phyloP scores from a whole-genome alignment of 2,888 invertebrate genomes.

The Cantharis flavilabris region DNA sequence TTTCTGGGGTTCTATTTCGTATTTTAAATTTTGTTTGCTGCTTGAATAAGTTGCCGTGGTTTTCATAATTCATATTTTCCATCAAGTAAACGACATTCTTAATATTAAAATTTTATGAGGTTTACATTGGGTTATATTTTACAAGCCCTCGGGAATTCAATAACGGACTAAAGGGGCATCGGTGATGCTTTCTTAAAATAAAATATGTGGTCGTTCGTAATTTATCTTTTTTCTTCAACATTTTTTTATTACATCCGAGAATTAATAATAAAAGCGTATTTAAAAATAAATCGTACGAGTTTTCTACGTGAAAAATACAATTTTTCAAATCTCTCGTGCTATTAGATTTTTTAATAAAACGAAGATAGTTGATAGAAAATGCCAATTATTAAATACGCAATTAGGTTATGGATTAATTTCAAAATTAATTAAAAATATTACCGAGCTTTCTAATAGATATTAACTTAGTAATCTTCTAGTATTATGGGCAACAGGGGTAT shows the following conservation, averaged over 20 bases:
- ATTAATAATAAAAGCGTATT: background rate
- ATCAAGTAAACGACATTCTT: conserved; percentile 42
- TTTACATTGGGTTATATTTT: conserved; percentile 41
- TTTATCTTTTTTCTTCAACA: background rate
- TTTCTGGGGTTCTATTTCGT: background rate
- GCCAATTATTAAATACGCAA: background rate
- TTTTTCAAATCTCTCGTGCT: background rate
- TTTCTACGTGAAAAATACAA: background rate
- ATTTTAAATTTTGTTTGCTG: background rate
- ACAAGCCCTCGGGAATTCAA: conserved; percentile 41
- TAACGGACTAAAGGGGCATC: conserved; percentile 36
- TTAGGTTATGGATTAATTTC: background rate
- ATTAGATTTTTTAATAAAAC: background rate
- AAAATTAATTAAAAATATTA: background rate
- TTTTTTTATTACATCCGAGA: background rate
- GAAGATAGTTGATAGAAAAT: background rate
- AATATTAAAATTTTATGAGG: conserved; percentile 47
- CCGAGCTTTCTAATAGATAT: background rate
- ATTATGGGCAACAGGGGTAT: background rate
- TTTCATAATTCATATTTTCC: conserved; percentile 36
- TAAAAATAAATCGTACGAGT: background rate
- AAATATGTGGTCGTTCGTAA: background rate
- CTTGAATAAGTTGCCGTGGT: background rate
- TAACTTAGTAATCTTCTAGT: background rate
- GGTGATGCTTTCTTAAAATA: conserved; percentile 32